Conservation (phyloP, 2,888 invertebrate species). For the Trichogramma evanescens region DNA sequence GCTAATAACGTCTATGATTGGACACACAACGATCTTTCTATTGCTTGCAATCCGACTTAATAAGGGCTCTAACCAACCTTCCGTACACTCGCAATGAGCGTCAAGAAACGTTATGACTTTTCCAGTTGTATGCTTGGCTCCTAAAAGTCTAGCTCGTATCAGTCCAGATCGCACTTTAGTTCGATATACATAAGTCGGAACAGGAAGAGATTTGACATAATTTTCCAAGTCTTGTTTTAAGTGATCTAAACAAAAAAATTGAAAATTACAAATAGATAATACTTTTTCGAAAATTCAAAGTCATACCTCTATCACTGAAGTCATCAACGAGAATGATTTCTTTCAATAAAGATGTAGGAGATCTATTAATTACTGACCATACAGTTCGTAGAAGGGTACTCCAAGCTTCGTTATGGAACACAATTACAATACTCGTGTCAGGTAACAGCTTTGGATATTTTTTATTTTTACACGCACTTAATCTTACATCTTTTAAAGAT, state of each 20-base stretch:
- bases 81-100: slow-evolving; percentile 96
- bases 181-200: slow-evolving; percentile 79
- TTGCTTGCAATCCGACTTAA: slow-evolving; percentile 86
- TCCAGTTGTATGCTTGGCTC: slow-evolving; percentile 87
- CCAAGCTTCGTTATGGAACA: slow-evolving; percentile 99
- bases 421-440: slow-evolving; percentile 92
- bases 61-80: slow-evolving; percentile 97
- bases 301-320: slow-evolving; percentile 85
- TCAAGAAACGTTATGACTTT: slow-evolving; percentile 94
- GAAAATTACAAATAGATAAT: neutral
- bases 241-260: slow-evolving; percentile 59
- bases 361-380: slow-evolving; percentile 93
- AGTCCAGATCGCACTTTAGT: slow-evolving; percentile 91
- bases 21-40: slow-evolving; percentile 90
- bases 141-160: slow-evolving; percentile 88
- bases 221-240: slow-evolving; percentile 82
- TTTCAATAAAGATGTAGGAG: slow-evolving; percentile 77
- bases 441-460: slow-evolving; percentile 73
- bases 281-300: neutral
- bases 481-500: slow-evolving; percentile 86
- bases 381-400: slow-evolving; percentile 91
- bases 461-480: slow-evolving; percentile 80
- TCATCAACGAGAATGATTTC: slow-evolving; percentile 98
- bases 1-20: slow-evolving; percentile 97
- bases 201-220: slow-evolving; percentile 78